These are phyloP conservation scores for Sipunculus nudus DNA, from an alignment of 2,888 invertebrate genomes.

Conservation along the genomic window DNA sequence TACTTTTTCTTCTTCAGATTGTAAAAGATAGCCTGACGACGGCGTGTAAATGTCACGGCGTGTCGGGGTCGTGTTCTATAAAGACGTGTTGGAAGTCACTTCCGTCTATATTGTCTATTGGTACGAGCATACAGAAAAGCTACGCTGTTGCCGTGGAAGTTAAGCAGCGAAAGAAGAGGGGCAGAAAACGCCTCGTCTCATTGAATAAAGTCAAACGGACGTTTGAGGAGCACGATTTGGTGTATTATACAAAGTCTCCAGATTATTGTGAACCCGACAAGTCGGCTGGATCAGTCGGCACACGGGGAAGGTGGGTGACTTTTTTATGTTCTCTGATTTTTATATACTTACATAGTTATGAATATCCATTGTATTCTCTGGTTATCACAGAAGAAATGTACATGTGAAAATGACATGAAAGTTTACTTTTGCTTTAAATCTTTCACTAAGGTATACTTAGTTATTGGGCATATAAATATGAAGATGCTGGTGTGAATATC, in stretches of 20 bases:
- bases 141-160: constrained; percentile 67
- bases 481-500: too few relatives aligned
- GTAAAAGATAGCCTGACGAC: constrained; percentile 72
- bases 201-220: constrained; percentile 58
- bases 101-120: constrained; percentile 71
- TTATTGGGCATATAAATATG: too few relatives aligned
- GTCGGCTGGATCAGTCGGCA: constrained; percentile 80
- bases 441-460: too few relatives aligned
- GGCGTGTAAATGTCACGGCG: constrained; percentile 86
- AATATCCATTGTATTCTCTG: too few relatives aligned
- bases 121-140: constrained; percentile 70
- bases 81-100: constrained; percentile 84
- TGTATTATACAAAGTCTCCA: constrained; percentile 82
- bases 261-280: constrained; percentile 83
- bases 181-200: constrained; percentile 55
- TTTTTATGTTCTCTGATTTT: too few relatives aligned
- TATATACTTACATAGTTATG: too few relatives aligned
- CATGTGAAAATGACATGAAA: too few relatives aligned
- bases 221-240: constrained; percentile 72
- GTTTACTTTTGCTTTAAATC: too few relatives aligned
- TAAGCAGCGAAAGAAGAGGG: not conserved
- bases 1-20: too few relatives aligned
- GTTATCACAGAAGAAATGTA: too few relatives aligned
- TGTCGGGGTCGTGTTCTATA: constrained; percentile 83
- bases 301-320: constrained; percentile 79